Evolutionary conservation across 2,113 vertebrate species (phyloP), one percentile per base, ranked within the genome.

Genomic region (Monopterus albus): DNA sequence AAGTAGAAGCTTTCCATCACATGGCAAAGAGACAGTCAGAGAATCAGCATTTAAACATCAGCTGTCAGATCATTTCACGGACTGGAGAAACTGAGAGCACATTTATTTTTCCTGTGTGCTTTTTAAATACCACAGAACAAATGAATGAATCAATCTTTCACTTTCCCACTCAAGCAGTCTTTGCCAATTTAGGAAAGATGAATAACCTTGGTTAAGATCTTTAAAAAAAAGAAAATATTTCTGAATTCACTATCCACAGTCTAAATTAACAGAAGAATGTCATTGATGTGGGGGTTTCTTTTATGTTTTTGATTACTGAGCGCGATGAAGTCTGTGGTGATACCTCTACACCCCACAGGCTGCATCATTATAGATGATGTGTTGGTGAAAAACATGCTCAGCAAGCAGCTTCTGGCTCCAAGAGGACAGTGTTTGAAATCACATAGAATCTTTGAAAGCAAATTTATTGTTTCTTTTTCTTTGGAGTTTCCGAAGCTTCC

Each of bases 81-180:
- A 75, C 68, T 55, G 70, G 43, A 53, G 63, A 56, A 45, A 72
- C 7, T 13, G n/a, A 13, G 52, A 65, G 49, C 3, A 11, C 43
- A 51, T 78, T 83, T 72, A 29, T 53, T 66, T 71, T 67, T 75
- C 60, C 76, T 56, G 29, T 47, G 35, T 75, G 51, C 62, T 61
- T 83, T n/a, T 78, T 82, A 86, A 84, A 86, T 74, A 84, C 81
- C 72, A 76, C 36, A 6, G 11, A 70, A 65, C 66, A 72, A 83
- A 85, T 79, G 46, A 79, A 86, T 42, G 7, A 85, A 85, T 85
- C 69, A 82, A 80, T 82, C 65, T 61, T 69, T 55, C 2, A 9
- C 31, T 82, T 80, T 78, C 66, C 85, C 66, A 83, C 63, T 55
- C 28, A 74, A 60, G 51, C 65, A 39, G 46, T 50, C 46, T 69